Evolutionary conservation across 2,113 vertebrate genomes (phyloP).

Genomic region (Sapayoa aenigma): DNA sequence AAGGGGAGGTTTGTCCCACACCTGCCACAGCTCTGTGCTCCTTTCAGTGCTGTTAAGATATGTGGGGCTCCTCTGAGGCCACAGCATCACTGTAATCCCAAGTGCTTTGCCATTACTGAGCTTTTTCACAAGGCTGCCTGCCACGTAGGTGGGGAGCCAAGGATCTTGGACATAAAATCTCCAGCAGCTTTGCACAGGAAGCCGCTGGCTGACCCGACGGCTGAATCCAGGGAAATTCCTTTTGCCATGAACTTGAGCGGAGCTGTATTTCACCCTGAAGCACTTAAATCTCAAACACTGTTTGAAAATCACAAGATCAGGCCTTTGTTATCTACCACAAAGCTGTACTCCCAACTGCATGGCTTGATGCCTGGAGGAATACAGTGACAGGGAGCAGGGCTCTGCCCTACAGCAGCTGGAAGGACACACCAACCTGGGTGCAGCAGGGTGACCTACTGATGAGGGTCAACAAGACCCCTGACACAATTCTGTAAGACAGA

Average conservation of each 20-base stretch:
- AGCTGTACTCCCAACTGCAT: background rate
- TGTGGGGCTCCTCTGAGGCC: background rate
- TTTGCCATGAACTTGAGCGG: background rate
- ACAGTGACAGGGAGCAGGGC: background rate
- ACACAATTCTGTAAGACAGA: background rate
- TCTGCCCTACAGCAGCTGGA: background rate
- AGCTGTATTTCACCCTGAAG: background rate
- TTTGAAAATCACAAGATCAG: background rate
- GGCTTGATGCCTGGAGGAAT: background rate
- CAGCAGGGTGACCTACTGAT: background rate
- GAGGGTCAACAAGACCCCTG: background rate
- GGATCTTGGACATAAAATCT: background rate
- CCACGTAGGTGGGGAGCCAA: background rate
- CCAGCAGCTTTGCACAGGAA: background rate
- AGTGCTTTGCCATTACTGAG: fast-evolving
- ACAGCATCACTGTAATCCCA: fast-evolving
- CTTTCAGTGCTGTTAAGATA: background rate
- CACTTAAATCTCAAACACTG: background rate
- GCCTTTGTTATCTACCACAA: background rate
- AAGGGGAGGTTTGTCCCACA: background rate
- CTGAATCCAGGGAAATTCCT: background rate
- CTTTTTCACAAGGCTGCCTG: background rate
- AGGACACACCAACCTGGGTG: background rate
- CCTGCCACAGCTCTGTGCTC: background rate
- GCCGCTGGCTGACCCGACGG: background rate